These are phyloP conservation scores for Meghimatium bilineatum DNA, from an alignment of 2,888 invertebrate genomes.

Conservation along the genomic window DNA sequence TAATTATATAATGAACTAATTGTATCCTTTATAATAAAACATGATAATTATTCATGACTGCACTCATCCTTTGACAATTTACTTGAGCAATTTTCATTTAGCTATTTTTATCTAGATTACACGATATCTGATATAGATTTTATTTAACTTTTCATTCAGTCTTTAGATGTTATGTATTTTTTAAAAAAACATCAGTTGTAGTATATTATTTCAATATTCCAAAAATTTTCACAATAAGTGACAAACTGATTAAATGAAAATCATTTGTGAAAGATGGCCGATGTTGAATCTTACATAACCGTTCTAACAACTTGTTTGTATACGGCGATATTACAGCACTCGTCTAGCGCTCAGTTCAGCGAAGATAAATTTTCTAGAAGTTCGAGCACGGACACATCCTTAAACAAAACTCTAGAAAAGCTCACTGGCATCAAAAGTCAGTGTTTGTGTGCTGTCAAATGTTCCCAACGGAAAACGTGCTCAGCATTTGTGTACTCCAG, in stretches of 20 bases:
- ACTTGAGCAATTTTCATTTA: no score
- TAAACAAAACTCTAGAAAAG: neutral
- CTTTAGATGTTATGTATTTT: no score
- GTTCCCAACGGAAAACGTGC: neutral
- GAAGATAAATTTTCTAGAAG: neutral
- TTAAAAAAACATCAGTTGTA: no score
- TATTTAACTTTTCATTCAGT: no score
- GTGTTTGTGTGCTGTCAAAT: neutral
- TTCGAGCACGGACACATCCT: neutral
- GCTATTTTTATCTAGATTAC: no score
- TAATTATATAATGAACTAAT: no score
- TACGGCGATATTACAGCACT: neutral
- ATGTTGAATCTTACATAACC: neutral
- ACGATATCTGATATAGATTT: no score
- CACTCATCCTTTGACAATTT: no score
- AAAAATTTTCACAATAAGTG: no score
- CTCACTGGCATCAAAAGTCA: neutral
- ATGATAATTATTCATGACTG: no score
- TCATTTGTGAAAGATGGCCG: neutral
- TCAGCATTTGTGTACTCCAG: slow-evolving; percentile 11
- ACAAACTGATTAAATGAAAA: neutral
- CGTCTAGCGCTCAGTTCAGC: neutral
- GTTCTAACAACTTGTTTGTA: neutral
- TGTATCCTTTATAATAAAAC: no score
- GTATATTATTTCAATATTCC: no score